Evolutionary conservation across 2,888 invertebrate genomes (phyloP), one percentile per base, ranked within the genome.

Genomic region (Penaeus monodon): DNA sequence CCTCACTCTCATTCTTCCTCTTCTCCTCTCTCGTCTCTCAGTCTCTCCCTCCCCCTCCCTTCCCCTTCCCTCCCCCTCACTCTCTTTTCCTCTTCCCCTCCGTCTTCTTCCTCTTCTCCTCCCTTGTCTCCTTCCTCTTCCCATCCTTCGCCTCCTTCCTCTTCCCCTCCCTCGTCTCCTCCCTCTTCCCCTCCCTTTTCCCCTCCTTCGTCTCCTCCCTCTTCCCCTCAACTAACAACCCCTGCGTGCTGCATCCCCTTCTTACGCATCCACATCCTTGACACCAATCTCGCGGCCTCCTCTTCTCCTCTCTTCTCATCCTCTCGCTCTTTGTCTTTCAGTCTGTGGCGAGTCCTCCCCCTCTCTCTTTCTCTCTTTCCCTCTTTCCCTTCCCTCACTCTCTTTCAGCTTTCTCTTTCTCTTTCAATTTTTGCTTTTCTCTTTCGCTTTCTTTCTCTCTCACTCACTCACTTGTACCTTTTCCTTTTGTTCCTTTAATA

Each of bases 371-470:
- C 3, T 27, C 27, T 74, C 73, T 78, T 8, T 78, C 78, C 64
- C 78, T 78, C 78, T 27, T 64, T 80, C 79, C 4, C 79, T 33
- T 38, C 64, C 29, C 79, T 79, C 79, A 4, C 79, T 27, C 29
- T 33, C 29, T 27, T n/a, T 33, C 17, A 20, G 17, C n/a, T 74
- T 17, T 74, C 73, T 74, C n/a, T n/a, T 17, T 38, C 29, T 73
- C 29, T 73, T 33, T 73, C 73, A 8, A 7, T 29, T 17, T 74
- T 1, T 74, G 2, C 10, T 29, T 74, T 17, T 4, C 29, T 74
- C 73, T 14, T 29, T 38, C 33, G 1, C 33, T 73, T 27, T 73
- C 33, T 73, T 20, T 68, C 68, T 20, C 66, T 20, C 2, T 73
- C 73, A 14, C 73, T 73, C 73, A 6, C 2, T 20, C 14, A 7